Evolutionary conservation across 2,888 invertebrate genomes (phyloP).

Genomic region (Meiosimyza decipiens): DNA sequence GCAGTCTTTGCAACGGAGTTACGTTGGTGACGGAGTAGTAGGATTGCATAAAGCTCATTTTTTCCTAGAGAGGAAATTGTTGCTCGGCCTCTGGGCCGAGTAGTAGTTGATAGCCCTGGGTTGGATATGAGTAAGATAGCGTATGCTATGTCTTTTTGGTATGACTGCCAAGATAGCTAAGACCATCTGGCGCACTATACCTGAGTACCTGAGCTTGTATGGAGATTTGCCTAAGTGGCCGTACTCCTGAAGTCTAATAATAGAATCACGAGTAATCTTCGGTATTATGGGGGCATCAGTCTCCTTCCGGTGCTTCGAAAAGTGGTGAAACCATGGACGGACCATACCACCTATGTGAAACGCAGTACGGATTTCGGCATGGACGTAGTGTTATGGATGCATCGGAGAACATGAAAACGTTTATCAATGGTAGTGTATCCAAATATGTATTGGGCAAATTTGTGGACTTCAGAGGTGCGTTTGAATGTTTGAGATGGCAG

Average conservation of each 20-base stretch:
- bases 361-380: background rate
- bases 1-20: background rate
- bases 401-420: slow-evolving; percentile 18
- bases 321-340: slow-evolving; percentile 38
- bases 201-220: slow-evolving; percentile 20
- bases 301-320: slow-evolving; percentile 6
- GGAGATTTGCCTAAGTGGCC: slow-evolving; percentile 30
- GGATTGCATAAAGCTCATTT: background rate
- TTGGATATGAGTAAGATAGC: no score
- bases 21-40: background rate
- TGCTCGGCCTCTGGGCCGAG: no score
- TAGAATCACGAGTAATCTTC: slow-evolving; percentile 40
- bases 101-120: no score
- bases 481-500: no score
- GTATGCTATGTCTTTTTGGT: background rate
- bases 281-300: slow-evolving; percentile 40
- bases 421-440: background rate
- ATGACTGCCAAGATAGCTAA: slow-evolving; percentile 35
- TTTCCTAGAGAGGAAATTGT: background rate
- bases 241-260: slow-evolving; percentile 41
- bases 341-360: background rate
- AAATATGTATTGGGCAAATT: slow-evolving; percentile 35
- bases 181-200: slow-evolving; percentile 30
- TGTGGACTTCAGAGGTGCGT: background rate
- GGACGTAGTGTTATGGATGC: slow-evolving; percentile 25